phyloP scores from a whole-genome alignment of 1,140 invertebrate genomes.

The Neotoxoptera formosana region DNA sequence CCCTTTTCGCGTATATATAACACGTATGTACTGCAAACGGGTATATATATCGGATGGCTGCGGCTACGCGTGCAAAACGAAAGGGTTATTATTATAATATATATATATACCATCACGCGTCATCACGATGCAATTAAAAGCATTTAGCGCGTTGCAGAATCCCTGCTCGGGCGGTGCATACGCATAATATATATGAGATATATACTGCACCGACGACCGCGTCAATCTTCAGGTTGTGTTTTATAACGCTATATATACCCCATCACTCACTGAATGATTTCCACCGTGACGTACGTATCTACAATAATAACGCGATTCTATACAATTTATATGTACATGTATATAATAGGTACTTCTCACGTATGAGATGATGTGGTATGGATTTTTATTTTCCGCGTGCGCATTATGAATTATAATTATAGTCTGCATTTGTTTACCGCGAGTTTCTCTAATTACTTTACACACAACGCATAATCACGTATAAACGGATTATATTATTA shows the following conservation, averaged over 20 bases:
- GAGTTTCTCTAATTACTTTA: neutral
- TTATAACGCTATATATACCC: neutral
- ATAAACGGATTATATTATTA: slow-evolving; percentile 18
- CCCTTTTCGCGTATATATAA: neutral
- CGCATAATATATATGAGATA: neutral
- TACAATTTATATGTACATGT: no score
- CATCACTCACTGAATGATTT: neutral
- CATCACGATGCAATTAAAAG: slow-evolving; percentile 9
- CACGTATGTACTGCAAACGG: neutral
- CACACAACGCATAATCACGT: slow-evolving; percentile 11
- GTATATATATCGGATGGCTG: neutral
- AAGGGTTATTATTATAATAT: slow-evolving; percentile 28
- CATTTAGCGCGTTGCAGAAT: neutral
- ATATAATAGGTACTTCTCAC: neutral
- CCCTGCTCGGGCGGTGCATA: neutral
- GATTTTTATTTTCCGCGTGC: neutral
- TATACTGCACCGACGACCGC: neutral
- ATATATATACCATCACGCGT: neutral
- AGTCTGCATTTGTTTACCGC: neutral
- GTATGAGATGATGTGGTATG: neutral
- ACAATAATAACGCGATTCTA: neutral
- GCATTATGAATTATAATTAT: neutral
- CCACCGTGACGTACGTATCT: neutral
- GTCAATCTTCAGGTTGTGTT: neutral
- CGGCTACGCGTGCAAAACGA: neutral